These are phyloP conservation scores for Pedionomus torquatus DNA, from an alignment of 2,113 vertebrate genomes.

Conservation along the genomic window DNA sequence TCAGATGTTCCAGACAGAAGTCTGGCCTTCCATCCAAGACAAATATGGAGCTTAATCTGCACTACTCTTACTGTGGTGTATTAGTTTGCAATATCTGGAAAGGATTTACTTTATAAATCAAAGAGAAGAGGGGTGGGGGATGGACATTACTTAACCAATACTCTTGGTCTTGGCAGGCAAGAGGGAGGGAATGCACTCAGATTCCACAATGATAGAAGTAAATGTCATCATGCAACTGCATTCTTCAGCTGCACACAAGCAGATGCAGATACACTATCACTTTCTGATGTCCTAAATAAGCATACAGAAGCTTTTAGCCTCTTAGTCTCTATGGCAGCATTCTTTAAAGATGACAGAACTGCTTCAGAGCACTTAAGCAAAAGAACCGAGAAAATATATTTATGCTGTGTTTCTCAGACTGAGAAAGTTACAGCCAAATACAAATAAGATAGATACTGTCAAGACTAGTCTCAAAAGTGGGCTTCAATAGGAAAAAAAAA, in stretches of 20 bases:
- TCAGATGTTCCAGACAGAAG: slow-evolving; percentile 60
- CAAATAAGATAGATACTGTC: not conserved
- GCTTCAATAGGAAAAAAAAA: not conserved
- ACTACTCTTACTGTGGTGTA: not conserved
- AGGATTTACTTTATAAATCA: slow-evolving; percentile 1
- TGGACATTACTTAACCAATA: not conserved
- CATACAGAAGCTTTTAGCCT: not conserved
- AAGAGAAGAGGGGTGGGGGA: not conserved
- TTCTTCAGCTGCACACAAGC: not conserved
- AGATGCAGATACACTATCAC: not conserved
- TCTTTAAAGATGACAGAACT: not conserved
- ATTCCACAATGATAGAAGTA: not conserved
- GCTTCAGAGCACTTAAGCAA: not conserved
- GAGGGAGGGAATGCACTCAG: not conserved
- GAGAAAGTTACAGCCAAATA: not conserved
- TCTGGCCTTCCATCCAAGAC: slow-evolving; percentile 60
- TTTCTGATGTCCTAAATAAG: not conserved
- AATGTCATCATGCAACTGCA: not conserved
- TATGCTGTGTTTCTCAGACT: not conserved
- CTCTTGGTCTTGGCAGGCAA: not conserved
- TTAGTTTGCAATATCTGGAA: slow-evolving; percentile 8
- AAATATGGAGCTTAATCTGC: slow-evolving; percentile 63
- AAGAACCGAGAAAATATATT: not conserved
- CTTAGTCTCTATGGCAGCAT: not conserved
- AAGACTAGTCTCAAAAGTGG: not conserved